Evolutionary conservation across 1,140 invertebrate species (phyloP).

Genomic region (Drepana arcuata): DNA sequence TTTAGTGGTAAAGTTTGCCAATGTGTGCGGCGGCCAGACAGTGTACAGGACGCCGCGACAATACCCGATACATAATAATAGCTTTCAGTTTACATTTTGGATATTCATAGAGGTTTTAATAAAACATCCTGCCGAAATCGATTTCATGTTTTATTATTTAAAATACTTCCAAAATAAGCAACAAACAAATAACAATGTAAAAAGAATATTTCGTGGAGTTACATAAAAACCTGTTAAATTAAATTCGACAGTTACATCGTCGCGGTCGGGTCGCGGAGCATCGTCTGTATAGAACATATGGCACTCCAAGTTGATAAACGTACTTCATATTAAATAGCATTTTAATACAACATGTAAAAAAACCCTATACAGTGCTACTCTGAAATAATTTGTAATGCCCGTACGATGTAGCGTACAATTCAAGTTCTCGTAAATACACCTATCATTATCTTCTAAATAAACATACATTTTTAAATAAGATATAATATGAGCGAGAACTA

Average conservation of each 20-base stretch:
- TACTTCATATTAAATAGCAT: slow-evolving; percentile 5
- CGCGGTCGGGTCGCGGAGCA: too few species aligned
- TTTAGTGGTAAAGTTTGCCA: background rate
- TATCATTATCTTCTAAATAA: too few species aligned
- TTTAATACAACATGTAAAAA: slow-evolving; percentile 7
- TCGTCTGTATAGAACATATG: too few species aligned
- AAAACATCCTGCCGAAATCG: slow-evolving; percentile 49
- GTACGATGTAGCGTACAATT: too few species aligned
- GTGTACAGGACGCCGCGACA: too few species aligned
- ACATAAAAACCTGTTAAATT: slow-evolving; percentile 40
- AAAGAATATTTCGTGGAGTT: slow-evolving; percentile 40
- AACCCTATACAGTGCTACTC: too few species aligned
- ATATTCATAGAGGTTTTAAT: slow-evolving; percentile 44
- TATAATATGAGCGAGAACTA: too few species aligned
- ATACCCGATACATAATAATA: slow-evolving; percentile 13
- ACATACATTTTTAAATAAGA: slow-evolving; percentile 5
- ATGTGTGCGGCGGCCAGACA: background rate
- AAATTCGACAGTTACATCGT: slow-evolving; percentile 44
- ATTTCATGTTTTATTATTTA: slow-evolving; percentile 58
- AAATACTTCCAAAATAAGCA: slow-evolving; percentile 68
- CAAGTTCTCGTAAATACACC: too few species aligned
- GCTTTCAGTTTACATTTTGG: slow-evolving; percentile 25
- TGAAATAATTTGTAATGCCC: too few species aligned
- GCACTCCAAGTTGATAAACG: slow-evolving; percentile 5
- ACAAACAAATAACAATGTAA: slow-evolving; percentile 70